A percentile compares a stretch with the other conserved stretches of the same genome.
Evolutionary conservation across 2,797 vertebrate genomes (phyloP).

Genomic region (Pelobates cultripes): DNA sequence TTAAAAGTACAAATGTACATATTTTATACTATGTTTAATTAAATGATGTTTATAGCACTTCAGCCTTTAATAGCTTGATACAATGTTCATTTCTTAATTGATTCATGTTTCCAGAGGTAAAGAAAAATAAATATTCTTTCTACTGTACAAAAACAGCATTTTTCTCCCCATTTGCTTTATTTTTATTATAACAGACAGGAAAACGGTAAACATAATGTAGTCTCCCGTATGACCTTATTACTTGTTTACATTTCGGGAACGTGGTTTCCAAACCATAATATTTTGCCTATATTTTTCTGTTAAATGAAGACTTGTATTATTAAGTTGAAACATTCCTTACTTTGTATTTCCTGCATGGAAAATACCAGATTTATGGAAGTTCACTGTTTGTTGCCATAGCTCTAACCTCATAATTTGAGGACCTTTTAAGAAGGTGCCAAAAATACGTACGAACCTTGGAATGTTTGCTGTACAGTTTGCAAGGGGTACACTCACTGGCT

Average conservation of each 20-base stretch:
- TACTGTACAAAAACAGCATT: not conserved
- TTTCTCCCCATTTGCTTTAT: not conserved
- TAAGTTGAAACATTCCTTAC: not conserved
- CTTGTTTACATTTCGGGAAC: too few relatives aligned
- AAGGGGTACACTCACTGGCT: too few relatives aligned
- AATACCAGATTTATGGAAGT: not conserved
- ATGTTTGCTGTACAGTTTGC: too few relatives aligned
- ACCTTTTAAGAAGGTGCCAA: not conserved
- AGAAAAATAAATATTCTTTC: conserved; percentile 41
- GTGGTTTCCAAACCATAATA: too few relatives aligned
- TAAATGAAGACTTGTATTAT: not conserved
- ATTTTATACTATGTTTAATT: conserved; percentile 41
- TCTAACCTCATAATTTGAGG: not conserved
- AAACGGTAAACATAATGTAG: too few relatives aligned
- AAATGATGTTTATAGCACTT: conserved; percentile 25
- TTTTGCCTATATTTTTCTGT: not conserved
- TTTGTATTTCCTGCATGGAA: not conserved
- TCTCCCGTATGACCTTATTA: too few relatives aligned
- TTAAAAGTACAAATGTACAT: conserved; percentile 42
- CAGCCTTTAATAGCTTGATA: not conserved
- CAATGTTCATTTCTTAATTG: conserved; percentile 13
- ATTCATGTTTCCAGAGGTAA: conserved; percentile 7
- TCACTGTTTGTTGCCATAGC: not conserved
- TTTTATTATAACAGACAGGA: not conserved
- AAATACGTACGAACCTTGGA: not conserved